phyloP scores from a whole-genome alignment of 1,140 invertebrate genomes.

The Zaprionus vittiger region DNA sequence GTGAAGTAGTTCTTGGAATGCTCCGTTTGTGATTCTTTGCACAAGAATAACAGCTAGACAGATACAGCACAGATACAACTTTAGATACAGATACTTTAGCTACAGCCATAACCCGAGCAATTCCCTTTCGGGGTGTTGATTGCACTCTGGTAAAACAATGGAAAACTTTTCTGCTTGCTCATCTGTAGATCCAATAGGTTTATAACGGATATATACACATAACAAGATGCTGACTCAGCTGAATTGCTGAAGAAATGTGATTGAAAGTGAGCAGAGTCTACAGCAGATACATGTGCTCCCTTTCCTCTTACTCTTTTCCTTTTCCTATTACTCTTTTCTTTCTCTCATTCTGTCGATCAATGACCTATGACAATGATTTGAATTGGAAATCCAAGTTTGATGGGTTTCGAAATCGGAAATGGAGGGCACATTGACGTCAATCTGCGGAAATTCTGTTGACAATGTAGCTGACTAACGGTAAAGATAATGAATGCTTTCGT shows the following conservation, averaged over 20 bases:
- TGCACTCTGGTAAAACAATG: constrained; percentile 52
- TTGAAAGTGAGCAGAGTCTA: constrained; percentile 10
- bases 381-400: constrained; percentile 47
- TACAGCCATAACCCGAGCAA: constrained; percentile 22
- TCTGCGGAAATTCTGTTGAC: constrained; percentile 48
- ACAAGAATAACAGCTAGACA: constrained; percentile 35
- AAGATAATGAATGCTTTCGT: constrained; percentile 28
- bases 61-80: constrained; percentile 13
- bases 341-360: constrained; percentile 23
- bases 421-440: constrained; percentile 66
- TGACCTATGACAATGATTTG: constrained; percentile 52
- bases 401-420: constrained; percentile 28
- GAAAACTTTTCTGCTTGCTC: not conserved
- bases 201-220: not conserved
- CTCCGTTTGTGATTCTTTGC: constrained; percentile 28
- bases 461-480: constrained; percentile 34
- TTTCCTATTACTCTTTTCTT: not conserved
- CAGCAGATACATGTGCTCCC: not conserved
- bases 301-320: not conserved
- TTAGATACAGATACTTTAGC: constrained; percentile 35
- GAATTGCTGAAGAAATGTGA: not conserved
- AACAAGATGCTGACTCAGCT: not conserved
- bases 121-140: constrained; percentile 37
- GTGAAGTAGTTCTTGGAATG: constrained; percentile 71
- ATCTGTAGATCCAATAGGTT: not conserved